Evolutionary conservation across 2,113 vertebrate species (phyloP).

Genomic region (Cryptomyrus ogoouensis): DNA sequence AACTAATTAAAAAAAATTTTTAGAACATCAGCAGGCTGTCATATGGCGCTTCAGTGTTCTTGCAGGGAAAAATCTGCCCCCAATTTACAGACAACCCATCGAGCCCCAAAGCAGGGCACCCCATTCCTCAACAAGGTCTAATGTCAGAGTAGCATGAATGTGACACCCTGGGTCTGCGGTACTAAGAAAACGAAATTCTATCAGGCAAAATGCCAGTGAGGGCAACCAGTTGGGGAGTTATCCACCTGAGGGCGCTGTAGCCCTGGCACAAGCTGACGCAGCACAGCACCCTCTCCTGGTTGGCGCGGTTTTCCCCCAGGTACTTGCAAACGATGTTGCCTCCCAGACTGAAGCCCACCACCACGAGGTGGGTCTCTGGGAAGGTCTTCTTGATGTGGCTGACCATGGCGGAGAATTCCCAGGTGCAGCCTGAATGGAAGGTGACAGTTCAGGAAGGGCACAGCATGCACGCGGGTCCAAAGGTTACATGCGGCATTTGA

Average conservation of each 20-base stretch:
- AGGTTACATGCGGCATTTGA: background rate
- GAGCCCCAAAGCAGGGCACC: background rate
- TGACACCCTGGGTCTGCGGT: background rate
- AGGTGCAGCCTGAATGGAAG: slow-evolving; percentile 77
- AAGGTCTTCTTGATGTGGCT: slow-evolving; percentile 84
- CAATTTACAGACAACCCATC: background rate
- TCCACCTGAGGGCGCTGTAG: slow-evolving; percentile 90
- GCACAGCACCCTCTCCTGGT: slow-evolving; percentile 90
- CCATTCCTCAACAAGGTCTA: background rate
- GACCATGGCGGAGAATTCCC: slow-evolving; percentile 95
- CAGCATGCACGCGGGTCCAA: background rate
- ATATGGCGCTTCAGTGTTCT: background rate
- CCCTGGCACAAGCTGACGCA: slow-evolving; percentile 94
- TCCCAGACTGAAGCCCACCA: slow-evolving; percentile 93
- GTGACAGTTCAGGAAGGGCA: background rate
- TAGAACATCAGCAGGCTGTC: background rate
- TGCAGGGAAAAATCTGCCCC: background rate
- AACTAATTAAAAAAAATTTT: background rate
- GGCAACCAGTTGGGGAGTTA: background rate
- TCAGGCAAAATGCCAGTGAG: background rate
- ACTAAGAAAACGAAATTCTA: background rate
- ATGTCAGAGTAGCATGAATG: background rate
- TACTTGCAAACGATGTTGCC: slow-evolving; percentile 98
- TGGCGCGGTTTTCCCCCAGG: slow-evolving; percentile 79
- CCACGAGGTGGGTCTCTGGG: slow-evolving; percentile 79